Evolutionary conservation across 2,888 invertebrate species (phyloP).

Genomic region (Flexamia atlantica): DNA sequence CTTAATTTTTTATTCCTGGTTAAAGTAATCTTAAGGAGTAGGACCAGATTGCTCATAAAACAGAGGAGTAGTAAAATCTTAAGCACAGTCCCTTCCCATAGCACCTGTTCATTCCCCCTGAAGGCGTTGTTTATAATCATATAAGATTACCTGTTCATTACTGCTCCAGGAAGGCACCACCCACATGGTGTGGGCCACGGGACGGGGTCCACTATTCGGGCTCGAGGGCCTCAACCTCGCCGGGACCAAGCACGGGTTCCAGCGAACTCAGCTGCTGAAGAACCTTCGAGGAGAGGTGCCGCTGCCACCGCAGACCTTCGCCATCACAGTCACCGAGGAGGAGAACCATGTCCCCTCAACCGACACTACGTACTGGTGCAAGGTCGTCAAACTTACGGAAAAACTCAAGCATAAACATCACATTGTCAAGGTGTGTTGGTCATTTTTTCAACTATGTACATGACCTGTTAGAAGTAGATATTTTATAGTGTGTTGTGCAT

Average conservation of each 20-base stretch:
- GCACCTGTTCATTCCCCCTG: too few species aligned
- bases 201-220: conserved; percentile 84
- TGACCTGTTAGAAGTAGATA: too few species aligned
- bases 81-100: too few species aligned
- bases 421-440: conserved; percentile 81
- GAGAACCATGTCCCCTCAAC: conserved; percentile 85
- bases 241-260: conserved; percentile 82
- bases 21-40: too few species aligned
- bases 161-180: conserved; percentile 89
- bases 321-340: conserved; percentile 80
- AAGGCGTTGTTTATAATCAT: too few species aligned
- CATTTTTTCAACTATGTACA: too few species aligned
- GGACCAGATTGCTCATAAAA: too few species aligned
- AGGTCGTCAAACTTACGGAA: conserved; percentile 87
- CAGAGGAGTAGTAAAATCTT: too few species aligned
- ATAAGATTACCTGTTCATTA: too few species aligned
- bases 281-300: conserved; percentile 73
- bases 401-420: conserved; percentile 82
- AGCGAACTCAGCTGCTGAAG: conserved; percentile 85
- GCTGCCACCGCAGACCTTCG: conserved; percentile 76
- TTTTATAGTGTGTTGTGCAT: too few species aligned
- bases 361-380: conserved; percentile 99
- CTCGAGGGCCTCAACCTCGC: conserved; percentile 82
- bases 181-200: conserved; percentile 91
- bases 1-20: too few species aligned